Percentiles rank a stretch among this genome's conserved stretches.
Evolutionary conservation across 1,140 invertebrate species (phyloP).

Genomic region (Drusus annulatus): DNA sequence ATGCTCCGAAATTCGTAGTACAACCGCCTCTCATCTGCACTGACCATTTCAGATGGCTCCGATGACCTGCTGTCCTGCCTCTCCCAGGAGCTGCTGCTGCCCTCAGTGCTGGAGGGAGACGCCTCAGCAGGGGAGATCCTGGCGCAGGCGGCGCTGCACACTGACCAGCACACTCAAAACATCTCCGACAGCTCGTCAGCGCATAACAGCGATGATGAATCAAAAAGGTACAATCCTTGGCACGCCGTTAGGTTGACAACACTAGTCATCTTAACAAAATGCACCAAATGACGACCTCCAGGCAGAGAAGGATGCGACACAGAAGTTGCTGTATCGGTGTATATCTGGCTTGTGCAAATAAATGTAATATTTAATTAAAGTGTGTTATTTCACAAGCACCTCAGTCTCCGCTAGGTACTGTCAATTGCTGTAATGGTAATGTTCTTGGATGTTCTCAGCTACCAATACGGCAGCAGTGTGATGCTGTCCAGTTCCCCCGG

Average conservation of each 20-base stretch:
- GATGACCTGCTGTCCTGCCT: slow-evolving; percentile 53
- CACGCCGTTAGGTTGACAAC: too few species aligned
- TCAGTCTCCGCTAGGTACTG: too few species aligned
- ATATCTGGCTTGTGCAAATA: too few species aligned
- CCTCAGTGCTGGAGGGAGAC: slow-evolving; percentile 54
- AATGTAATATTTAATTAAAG: too few species aligned
- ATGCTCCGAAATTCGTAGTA: too few species aligned
- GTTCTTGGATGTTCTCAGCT: slow-evolving; percentile 35
- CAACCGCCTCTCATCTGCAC: too few species aligned
- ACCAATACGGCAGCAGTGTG: slow-evolving; percentile 44
- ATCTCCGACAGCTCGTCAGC: slow-evolving; percentile 44
- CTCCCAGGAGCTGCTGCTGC: slow-evolving; percentile 41
- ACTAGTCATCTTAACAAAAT: too few species aligned
- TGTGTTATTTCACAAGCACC: too few species aligned
- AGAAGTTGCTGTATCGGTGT: too few species aligned
- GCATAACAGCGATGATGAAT: slow-evolving; percentile 56
- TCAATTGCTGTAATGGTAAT: too few species aligned
- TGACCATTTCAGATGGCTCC: slow-evolving; percentile 36
- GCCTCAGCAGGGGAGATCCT: slow-evolving; percentile 51
- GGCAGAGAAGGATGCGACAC: too few species aligned
- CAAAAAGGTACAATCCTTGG: slow-evolving; percentile 49
- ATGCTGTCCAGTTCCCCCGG: slow-evolving; percentile 53
- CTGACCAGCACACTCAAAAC: neutral
- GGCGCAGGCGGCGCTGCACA: slow-evolving; percentile 49
- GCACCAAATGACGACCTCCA: too few species aligned